Evolutionary conservation across 2,113 vertebrate species (phyloP).

Genomic region (Pedionomus torquatus): DNA sequence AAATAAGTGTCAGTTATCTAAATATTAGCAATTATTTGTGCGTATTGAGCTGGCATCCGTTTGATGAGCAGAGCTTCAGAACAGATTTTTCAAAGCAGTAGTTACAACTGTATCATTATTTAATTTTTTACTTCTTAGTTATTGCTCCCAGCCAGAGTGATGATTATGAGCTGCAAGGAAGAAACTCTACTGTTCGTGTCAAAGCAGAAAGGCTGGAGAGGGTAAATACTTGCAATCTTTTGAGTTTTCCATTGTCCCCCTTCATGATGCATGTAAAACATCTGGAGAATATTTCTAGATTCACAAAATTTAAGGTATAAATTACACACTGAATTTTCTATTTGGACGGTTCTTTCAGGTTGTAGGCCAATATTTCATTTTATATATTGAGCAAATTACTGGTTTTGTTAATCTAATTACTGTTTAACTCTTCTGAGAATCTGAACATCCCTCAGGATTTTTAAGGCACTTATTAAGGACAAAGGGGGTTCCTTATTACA

Average conservation of each 20-base stretch:
- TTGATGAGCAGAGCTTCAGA: constrained; percentile 50
- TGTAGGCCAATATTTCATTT: background rate
- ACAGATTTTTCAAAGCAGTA: constrained; percentile 44
- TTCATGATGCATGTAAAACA: background rate
- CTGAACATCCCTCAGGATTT: constrained; percentile 3
- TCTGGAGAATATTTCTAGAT: background rate
- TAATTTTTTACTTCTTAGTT: constrained; percentile 60
- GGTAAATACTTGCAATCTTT: constrained; percentile 73
- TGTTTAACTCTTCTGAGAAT: constrained; percentile 22
- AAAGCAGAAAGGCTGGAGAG: constrained; percentile 85
- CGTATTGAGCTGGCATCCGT: constrained; percentile 53
- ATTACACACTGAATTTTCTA: background rate
- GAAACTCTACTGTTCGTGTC: constrained; percentile 72
- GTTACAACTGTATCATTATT: constrained; percentile 45
- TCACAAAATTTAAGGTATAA: background rate
- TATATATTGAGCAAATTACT: constrained; percentile 22
- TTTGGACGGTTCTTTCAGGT: background rate
- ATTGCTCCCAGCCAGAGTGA: constrained; percentile 47
- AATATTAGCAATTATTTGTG: constrained; percentile 35
- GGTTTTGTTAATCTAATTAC: constrained; percentile 53
- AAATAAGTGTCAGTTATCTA: too few species aligned
- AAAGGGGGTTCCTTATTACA: constrained; percentile 29
- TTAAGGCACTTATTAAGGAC: constrained; percentile 39
- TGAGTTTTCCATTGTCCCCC: background rate
- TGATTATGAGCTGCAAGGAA: constrained; percentile 57